phyloP scores from a whole-genome alignment of 2,113 vertebrate species.

The Scomber japonicus region DNA sequence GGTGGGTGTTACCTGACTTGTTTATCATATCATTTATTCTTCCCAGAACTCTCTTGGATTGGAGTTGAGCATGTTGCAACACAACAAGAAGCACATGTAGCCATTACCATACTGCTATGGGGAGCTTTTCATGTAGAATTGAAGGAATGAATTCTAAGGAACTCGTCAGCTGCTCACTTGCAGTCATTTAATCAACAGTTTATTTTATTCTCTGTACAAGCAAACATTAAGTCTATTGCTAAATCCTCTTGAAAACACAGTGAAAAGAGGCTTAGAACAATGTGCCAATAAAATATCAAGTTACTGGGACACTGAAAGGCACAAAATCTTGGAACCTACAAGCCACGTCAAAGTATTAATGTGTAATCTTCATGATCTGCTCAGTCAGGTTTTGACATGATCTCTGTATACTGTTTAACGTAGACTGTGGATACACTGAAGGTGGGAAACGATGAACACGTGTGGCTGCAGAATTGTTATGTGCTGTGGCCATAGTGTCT shows the following conservation, averaged over 20 bases:
- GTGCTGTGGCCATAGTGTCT: background rate
- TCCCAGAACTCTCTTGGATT: background rate
- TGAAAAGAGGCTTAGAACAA: too few species aligned
- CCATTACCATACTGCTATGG: background rate
- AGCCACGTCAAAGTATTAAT: background rate
- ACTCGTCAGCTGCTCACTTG: background rate
- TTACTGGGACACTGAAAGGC: background rate
- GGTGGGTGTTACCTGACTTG: background rate
- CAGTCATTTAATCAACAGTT: background rate
- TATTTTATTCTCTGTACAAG: background rate
- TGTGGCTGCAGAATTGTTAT: background rate
- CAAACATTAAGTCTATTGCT: background rate
- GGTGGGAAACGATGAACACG: background rate
- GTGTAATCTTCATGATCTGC: background rate
- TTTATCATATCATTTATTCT: background rate
- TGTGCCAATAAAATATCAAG: background rate
- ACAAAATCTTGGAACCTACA: background rate
- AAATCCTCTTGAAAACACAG: slow-evolving; percentile 1
- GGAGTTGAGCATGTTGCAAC: background rate
- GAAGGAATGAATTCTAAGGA: too few species aligned
- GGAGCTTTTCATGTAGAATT: background rate
- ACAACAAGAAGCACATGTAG: background rate
- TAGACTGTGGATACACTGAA: background rate
- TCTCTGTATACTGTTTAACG: background rate
- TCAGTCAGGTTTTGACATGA: background rate